phyloP scores from a whole-genome alignment of 2,113 vertebrate species.

The Mobula birostris region DNA sequence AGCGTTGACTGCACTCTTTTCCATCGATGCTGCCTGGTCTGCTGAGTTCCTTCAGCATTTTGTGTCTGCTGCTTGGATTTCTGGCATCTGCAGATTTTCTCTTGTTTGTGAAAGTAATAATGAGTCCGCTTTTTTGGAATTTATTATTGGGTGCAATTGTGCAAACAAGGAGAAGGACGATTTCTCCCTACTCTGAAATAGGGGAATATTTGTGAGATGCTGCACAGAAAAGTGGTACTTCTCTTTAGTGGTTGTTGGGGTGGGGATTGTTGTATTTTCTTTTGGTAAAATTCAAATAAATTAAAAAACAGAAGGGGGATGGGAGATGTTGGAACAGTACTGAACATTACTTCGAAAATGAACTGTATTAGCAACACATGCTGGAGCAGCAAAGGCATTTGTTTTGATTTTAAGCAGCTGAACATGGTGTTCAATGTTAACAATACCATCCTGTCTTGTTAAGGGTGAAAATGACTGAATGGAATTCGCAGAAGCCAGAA shows the following conservation, averaged over 20 bases:
- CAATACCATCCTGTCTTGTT: too few relatives aligned
- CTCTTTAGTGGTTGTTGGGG: not conserved
- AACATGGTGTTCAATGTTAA: not conserved
- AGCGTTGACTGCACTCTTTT: too few relatives aligned
- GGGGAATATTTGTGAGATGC: not conserved
- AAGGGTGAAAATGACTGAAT: not conserved
- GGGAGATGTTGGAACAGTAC: not conserved
- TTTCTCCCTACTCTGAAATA: not conserved
- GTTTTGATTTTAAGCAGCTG: not conserved
- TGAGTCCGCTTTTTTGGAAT: not conserved
- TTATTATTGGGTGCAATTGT: not conserved
- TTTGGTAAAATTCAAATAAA: not conserved
- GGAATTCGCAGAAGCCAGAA: not conserved
- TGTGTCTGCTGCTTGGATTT: too few relatives aligned
- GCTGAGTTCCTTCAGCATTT: too few relatives aligned
- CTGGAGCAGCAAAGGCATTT: not conserved
- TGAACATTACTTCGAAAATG: not conserved
- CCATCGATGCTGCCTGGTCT: too few relatives aligned
- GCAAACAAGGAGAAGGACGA: not conserved
- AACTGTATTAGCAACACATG: not conserved
- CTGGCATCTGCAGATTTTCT: too few relatives aligned
- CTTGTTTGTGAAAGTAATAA: not conserved
- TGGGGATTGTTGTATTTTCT: not conserved
- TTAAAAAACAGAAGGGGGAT: not conserved
- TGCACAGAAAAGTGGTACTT: not conserved